Base-by-base conservation (phyloP, 2,888 invertebrate genomes). In the Scrobipalpa atriplicella region DNA sequence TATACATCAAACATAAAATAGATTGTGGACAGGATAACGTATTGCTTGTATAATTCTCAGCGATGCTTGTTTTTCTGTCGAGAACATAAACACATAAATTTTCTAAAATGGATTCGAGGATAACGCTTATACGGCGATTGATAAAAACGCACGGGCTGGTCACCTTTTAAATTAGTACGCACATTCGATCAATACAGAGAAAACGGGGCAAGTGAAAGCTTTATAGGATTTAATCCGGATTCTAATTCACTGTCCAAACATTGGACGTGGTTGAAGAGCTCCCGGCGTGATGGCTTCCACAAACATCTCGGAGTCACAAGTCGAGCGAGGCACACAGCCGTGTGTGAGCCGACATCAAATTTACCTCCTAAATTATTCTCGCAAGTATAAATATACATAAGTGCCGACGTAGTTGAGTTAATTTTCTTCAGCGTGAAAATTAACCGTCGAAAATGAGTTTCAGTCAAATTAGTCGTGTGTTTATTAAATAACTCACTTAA, bases 341-440 rank as follows among this genome's bases (percentile, higher is more conserved):
- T 36, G 52, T 36, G 52, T 16, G 38, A 38, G 75, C 75, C 75
- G 75, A 79, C 82, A 79, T 82, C 81, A 80, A 80, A 78, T 81
- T 84, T 82, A 80, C 77, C 74, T 75, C 75, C 72, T 84, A 80
- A 85, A 86, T 85, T 83, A 87, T 84, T 84, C 83, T 81, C 74
- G 70, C 69, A 73, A 78, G 80, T 74, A 83, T 87, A 84, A 86
- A 88, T 87, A 82, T 82, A 82, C 83, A 82, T 83, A 76, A 80
- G 78, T 79, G 78, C 75, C 78, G 76, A 79, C 79, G 73, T 70
- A 75, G 80, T 80, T 84, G 82, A 86, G 85, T 64, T 56, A 62
- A 43, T 87, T 83, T 82, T 78, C 81, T 56, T 75, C 74, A 77
- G 75, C 76, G 76, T 79, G 78, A 76, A 81, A 82, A 85, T 85